Conservation (phyloP, 2,113 vertebrate species). For the Microcebus griseorufus region DNA sequence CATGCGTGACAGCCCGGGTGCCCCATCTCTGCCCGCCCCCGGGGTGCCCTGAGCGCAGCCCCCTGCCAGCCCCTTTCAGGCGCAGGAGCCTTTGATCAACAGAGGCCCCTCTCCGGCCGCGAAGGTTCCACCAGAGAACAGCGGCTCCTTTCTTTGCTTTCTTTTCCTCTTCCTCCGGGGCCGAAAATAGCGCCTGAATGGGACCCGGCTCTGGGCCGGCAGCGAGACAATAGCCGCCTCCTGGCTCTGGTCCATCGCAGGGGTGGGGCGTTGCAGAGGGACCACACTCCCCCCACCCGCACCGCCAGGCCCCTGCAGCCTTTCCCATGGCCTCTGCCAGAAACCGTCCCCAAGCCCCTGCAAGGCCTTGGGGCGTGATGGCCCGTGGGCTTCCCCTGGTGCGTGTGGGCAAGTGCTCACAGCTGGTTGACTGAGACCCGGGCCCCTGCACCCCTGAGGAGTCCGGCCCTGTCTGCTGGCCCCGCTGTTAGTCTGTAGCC, state of each 20-base stretch:
- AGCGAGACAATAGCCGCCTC: slow-evolving; percentile 64
- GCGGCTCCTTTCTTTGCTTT: slow-evolving; percentile 78
- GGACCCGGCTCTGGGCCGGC: slow-evolving; percentile 24
- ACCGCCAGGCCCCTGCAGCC: not conserved
- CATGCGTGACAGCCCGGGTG: not conserved
- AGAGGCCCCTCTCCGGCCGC: not conserved
- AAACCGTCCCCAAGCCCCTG: not conserved
- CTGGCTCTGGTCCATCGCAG: slow-evolving; percentile 47
- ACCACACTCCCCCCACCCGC: no score
- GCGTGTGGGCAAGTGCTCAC: not conserved
- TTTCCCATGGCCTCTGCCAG: slow-evolving; percentile 56
- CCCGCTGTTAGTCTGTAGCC: not conserved
- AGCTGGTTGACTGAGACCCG: not conserved
- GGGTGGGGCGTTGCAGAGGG: not conserved
- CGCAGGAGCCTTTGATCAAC: not conserved
- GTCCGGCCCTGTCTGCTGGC: accelerated
- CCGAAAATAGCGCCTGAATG: slow-evolving; percentile 76
- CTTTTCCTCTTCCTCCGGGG: slow-evolving; percentile 76
- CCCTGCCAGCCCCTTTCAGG: not conserved
- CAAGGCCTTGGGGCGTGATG: not conserved
- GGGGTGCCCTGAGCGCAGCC: not conserved
- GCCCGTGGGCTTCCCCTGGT: not conserved
- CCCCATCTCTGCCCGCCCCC: not conserved
- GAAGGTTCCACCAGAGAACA: slow-evolving; percentile 61
- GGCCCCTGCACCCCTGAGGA: not conserved